These are phyloP conservation scores for Nephrotoma guestfalica DNA, from an alignment of 2,888 invertebrate species.

Conservation along the genomic window DNA sequence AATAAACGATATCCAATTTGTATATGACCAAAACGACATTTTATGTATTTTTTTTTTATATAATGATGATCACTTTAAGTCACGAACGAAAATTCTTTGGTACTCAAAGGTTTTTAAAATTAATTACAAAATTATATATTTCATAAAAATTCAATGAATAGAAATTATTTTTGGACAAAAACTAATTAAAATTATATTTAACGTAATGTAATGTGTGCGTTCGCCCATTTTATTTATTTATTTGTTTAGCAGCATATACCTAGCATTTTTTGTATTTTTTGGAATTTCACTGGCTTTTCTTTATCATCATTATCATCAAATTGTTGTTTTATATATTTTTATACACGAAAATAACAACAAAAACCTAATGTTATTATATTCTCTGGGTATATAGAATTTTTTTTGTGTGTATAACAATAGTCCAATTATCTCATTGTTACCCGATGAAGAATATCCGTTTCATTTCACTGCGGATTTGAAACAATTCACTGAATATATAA, in stretches of 20 bases:
- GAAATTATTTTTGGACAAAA: background rate
- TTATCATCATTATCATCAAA: background rate
- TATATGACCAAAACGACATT: background rate
- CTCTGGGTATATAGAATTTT: background rate
- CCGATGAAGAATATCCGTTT: conserved; percentile 11
- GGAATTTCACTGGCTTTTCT: background rate
- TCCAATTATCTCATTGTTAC: conserved; percentile 12
- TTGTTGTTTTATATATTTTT: background rate
- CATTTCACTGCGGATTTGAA: conserved; percentile 2
- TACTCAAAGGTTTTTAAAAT: background rate
- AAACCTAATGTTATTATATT: background rate
- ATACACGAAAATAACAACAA: background rate
- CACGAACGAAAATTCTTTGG: background rate
- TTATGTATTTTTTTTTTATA: background rate
- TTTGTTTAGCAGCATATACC: background rate
- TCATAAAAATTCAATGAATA: background rate
- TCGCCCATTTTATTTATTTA: background rate
- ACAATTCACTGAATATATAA: background rate
- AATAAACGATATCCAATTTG: background rate
- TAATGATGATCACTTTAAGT: background rate
- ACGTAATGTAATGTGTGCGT: background rate
- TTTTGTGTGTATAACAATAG: conserved; percentile 8
- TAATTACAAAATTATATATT: background rate
- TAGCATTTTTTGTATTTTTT: background rate
- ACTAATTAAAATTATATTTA: background rate